These are phyloP conservation scores for Enteromius radiatus DNA, from an alignment of 2,797 vertebrate genomes.

Conservation along the genomic window DNA sequence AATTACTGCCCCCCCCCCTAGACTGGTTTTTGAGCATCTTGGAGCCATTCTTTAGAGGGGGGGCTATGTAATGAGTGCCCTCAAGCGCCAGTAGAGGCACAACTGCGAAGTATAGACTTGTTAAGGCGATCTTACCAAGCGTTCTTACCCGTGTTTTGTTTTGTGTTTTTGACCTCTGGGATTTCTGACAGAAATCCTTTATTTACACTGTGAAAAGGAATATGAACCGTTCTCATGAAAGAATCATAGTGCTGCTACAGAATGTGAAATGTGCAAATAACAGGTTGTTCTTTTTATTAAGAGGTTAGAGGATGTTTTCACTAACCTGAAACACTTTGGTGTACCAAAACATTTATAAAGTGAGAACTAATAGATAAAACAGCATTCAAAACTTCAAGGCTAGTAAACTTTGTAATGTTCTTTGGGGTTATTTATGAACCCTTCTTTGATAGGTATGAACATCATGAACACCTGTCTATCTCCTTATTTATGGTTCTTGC, in stretches of 20 bases:
- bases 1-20: no score
- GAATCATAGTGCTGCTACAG: not conserved
- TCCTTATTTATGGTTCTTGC: constrained; percentile 1
- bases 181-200: not conserved
- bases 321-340: not conserved
- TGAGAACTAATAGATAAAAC: not conserved
- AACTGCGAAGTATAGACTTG: no score
- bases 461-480: not conserved
- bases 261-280: not conserved
- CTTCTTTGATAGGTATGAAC: not conserved
- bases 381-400: not conserved
- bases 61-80: no score
- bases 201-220: not conserved
- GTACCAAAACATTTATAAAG: not conserved
- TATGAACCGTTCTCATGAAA: not conserved
- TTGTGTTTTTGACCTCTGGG: no score
- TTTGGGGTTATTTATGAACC: not conserved
- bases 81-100: no score
- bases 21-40: no score
- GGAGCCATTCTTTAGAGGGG: no score
- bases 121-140: no score
- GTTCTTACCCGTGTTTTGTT: no score
- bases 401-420: not conserved
- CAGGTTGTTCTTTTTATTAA: not conserved
- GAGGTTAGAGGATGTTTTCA: not conserved